A percentile compares a stretch with the other conserved stretches of the same genome.
Evolutionary conservation across 2,113 vertebrate genomes (phyloP).

Genomic region (Oostethus manadensis): DNA sequence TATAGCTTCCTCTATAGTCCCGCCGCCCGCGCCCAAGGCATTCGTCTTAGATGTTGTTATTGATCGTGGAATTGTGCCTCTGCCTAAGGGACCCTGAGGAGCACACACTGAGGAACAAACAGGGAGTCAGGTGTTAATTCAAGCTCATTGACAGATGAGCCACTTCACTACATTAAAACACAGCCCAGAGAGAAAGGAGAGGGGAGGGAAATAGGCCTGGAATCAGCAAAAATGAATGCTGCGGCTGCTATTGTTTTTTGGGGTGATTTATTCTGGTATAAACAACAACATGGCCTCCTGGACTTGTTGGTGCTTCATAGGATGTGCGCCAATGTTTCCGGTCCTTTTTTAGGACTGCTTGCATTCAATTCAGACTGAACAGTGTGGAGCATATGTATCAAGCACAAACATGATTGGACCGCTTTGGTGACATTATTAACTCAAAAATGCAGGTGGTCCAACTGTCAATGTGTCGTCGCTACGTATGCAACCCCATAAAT

Average conservation of each 20-base stretch:
- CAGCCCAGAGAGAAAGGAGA: constrained; percentile 36
- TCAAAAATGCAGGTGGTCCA: no score
- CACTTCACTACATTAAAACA: constrained; percentile 71
- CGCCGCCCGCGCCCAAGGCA: constrained; percentile 14
- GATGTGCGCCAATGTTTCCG: background rate
- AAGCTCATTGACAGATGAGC: constrained; percentile 66
- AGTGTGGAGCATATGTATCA: no score
- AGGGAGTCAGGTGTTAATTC: constrained; percentile 74
- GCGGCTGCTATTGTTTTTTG: background rate
- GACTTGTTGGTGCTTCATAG: constrained; percentile 9
- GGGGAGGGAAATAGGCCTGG: constrained; percentile 5
- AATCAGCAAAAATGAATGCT: constrained; percentile 31
- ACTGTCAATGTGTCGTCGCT: no score
- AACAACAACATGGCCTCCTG: constrained; percentile 1
- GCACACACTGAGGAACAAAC: constrained; percentile 56
- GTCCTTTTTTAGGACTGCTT: no score
- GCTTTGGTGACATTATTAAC: no score
- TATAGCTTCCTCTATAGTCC: background rate
- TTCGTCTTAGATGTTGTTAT: constrained; percentile 62
- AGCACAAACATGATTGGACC: no score
- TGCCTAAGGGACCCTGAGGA: constrained; percentile 55
- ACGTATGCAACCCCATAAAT: no score
- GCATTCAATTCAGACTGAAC: no score
- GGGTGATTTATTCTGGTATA: background rate
- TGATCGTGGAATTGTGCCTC: constrained; percentile 60